Conservation (phyloP, 2,888 invertebrate species). For the Lydus trimaculatus region DNA sequence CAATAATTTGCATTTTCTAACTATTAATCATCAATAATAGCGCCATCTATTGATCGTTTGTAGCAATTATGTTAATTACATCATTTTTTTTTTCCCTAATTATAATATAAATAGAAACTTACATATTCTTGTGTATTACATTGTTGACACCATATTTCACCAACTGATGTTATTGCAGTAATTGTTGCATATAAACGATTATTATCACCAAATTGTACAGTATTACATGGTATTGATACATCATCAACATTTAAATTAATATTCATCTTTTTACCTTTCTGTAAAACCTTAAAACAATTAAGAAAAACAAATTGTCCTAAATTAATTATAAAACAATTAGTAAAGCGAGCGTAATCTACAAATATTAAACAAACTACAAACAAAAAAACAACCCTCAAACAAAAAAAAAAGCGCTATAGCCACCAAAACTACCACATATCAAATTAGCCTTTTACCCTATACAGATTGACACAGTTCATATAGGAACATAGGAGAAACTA, state of each 20-base stretch:
- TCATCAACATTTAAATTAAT: slow-evolving; percentile 36
- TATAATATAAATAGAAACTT: slow-evolving; percentile 43
- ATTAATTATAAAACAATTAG: slow-evolving; percentile 19
- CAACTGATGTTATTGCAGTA: slow-evolving; percentile 58
- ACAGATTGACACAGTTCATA: no score
- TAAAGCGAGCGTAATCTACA: slow-evolving; percentile 25
- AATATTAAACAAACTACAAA: not conserved
- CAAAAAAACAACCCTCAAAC: not conserved
- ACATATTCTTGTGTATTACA: slow-evolving; percentile 62
- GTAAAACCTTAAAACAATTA: slow-evolving; percentile 51
- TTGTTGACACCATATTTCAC: slow-evolving; percentile 64
- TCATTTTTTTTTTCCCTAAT: no score
- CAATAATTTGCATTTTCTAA: no score
- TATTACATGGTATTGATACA: slow-evolving; percentile 56
- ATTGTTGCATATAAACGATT: slow-evolving; percentile 60
- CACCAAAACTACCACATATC: no score
- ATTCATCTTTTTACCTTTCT: slow-evolving; percentile 50
- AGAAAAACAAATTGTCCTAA: not conserved
- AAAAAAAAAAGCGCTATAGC: not conserved
- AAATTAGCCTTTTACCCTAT: no score
- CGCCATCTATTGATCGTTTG: not conserved
- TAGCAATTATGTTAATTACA: no score
- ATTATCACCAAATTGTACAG: slow-evolving; percentile 53
- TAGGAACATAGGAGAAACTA: no score
- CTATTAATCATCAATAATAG: not conserved